Conservation (phyloP, 2,113 vertebrate genomes). For the Gavialis gangeticus region DNA sequence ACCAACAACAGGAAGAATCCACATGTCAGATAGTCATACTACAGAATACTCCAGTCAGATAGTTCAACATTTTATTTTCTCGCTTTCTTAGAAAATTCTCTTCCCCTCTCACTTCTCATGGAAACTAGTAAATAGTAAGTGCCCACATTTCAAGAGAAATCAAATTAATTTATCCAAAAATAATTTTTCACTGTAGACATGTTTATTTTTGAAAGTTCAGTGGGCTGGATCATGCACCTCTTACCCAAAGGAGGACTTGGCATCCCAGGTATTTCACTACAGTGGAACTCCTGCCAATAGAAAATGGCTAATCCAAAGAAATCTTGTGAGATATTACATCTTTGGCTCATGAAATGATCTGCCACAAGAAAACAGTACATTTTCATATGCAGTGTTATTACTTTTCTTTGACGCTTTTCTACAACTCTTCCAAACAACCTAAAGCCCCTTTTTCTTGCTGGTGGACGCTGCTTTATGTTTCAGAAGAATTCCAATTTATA, state of each 20-base stretch:
- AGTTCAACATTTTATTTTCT: no score
- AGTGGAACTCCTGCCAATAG: background rate
- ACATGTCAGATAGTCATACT: background rate
- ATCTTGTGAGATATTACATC: background rate
- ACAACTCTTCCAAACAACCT: background rate
- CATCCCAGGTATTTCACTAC: background rate
- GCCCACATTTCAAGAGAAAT: background rate
- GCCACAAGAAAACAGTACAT: background rate
- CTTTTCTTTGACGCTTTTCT: background rate
- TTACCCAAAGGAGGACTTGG: background rate
- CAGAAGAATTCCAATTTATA: background rate
- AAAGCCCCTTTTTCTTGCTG: background rate
- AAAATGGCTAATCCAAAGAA: background rate
- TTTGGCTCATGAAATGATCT: background rate
- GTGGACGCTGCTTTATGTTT: background rate
- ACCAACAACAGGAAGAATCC: background rate
- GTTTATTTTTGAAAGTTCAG: background rate
- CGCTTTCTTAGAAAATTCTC: no score
- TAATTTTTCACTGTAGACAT: background rate
- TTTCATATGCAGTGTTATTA: background rate
- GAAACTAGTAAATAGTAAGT: background rate
- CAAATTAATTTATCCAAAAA: background rate
- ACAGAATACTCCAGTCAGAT: background rate
- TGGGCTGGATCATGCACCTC: background rate
- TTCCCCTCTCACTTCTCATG: background rate